phyloP scores from a whole-genome alignment of 2,113 vertebrate species.

The Morone saxatilis region DNA sequence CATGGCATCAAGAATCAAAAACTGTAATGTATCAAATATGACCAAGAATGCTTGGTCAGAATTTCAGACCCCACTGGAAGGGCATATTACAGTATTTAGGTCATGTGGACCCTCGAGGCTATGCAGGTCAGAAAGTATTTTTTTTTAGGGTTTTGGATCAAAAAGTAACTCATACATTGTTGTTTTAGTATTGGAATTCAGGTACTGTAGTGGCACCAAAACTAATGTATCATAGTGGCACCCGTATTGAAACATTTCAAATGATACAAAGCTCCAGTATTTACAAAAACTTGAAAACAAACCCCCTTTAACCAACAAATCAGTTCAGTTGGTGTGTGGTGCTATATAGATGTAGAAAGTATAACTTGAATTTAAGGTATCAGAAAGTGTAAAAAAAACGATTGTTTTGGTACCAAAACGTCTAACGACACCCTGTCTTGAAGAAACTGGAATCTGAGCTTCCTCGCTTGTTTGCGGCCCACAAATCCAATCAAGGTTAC shows the following conservation, averaged over 20 bases:
- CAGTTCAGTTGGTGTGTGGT: too few relatives aligned
- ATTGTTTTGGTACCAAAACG: not conserved
- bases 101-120: not conserved
- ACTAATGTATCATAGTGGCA: not conserved
- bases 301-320: too few relatives aligned
- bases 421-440: not conserved
- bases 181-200: not conserved
- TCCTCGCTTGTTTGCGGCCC: slow-evolving; percentile 38
- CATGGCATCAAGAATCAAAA: not conserved
- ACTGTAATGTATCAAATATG: not conserved
- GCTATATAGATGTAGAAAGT: not conserved
- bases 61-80: not conserved
- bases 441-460: slow-evolving; percentile 35
- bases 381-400: not conserved
- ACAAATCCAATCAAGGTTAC: slow-evolving; percentile 61
- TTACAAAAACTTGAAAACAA: not conserved
- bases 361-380: not conserved
- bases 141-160: not conserved
- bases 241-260: not conserved
- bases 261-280: not conserved
- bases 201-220: not conserved
- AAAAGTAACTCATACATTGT: not conserved
- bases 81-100: not conserved
- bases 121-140: not conserved
- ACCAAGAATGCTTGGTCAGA: not conserved